These are phyloP conservation scores for Chauna torquata DNA, from an alignment of 2,113 vertebrate genomes.

Conservation along the genomic window DNA sequence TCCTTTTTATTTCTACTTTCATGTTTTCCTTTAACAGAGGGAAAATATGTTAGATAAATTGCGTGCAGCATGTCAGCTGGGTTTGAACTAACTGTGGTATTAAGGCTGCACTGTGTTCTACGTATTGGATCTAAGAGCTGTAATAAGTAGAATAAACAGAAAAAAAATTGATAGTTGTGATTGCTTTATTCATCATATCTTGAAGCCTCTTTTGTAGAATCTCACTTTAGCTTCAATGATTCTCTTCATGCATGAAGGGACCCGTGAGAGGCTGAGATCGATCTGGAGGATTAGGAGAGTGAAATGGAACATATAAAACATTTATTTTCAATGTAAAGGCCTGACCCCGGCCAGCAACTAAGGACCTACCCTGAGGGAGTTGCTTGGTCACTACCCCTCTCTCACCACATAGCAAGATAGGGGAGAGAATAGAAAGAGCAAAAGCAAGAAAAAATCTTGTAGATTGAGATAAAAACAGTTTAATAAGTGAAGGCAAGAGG, in stretches of 20 bases:
- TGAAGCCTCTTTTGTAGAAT: background rate
- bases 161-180: background rate
- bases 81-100: background rate
- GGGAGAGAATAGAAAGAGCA: background rate
- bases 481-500: background rate
- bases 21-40: background rate
- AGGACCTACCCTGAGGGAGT: background rate
- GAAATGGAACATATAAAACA: background rate
- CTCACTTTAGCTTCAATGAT: background rate
- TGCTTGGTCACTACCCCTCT: background rate
- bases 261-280: background rate
- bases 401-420: background rate
- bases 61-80: background rate
- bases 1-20: background rate
- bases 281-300: background rate
- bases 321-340: background rate
- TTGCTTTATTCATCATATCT: background rate
- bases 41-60: background rate
- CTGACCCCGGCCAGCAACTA: background rate
- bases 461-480: background rate
- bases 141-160: background rate
- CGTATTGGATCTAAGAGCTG: background rate
- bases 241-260: background rate
- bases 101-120: background rate
- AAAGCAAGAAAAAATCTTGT: background rate